Conservation (phyloP, 2,113 vertebrate genomes). For the Thomomys bottae region DNA sequence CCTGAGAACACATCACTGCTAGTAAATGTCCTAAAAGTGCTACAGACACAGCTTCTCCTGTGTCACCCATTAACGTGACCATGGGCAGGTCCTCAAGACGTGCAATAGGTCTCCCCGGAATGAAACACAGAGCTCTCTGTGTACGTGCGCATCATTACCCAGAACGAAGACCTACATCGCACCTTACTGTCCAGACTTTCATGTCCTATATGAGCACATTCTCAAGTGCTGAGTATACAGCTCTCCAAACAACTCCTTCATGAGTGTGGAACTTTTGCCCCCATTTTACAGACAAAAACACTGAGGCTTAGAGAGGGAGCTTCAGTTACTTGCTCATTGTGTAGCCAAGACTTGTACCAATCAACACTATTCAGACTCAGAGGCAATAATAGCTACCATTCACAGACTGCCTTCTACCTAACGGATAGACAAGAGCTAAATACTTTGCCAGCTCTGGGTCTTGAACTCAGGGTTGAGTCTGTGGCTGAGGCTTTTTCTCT, state of each 20-base stretch:
- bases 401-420: background rate
- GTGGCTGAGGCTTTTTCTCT: too few species aligned
- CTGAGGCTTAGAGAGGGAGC: background rate
- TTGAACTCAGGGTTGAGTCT: too few species aligned
- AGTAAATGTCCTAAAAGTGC: too few species aligned
- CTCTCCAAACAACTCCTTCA: background rate
- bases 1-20: background rate
- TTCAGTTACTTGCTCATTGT: background rate
- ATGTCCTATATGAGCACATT: accelerated
- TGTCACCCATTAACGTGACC: background rate
- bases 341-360: background rate
- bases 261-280: background rate
- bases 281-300: background rate
- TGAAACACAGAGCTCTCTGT: background rate
- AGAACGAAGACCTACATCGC: accelerated
- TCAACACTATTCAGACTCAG: background rate
- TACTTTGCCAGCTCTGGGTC: background rate
- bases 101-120: background rate
- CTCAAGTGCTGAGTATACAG: background rate
- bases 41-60: too few species aligned
- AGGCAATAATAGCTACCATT: background rate
- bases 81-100: background rate
- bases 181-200: background rate
- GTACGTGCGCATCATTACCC: too few species aligned
- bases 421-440: background rate